Conservation (phyloP, 2,888 invertebrate species). For the Sphaerophoria rueppellii region DNA sequence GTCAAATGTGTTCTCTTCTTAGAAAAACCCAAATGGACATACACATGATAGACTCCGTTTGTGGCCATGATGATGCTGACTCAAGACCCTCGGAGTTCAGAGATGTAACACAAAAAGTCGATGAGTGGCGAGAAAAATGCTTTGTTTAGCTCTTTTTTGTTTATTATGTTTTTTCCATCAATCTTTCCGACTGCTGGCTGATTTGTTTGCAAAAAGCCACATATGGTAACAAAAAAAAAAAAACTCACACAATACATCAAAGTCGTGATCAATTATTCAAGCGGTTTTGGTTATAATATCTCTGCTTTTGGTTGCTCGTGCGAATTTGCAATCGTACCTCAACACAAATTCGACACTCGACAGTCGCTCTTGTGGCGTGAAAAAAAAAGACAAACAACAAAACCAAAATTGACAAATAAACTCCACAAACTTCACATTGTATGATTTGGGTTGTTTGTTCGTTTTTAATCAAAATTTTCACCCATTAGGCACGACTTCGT, state of each 20-base stretch:
- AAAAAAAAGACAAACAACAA: background rate
- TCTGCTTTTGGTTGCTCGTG: slow-evolving; percentile 55
- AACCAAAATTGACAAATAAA: slow-evolving; percentile 29
- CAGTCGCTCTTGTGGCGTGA: background rate
- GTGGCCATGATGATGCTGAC: slow-evolving; percentile 42
- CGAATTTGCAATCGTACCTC: slow-evolving; percentile 60
- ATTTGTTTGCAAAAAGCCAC: slow-evolving; percentile 59
- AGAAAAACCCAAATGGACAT: slow-evolving; percentile 30
- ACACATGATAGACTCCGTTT: background rate
- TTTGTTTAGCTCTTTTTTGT: slow-evolving; percentile 16
- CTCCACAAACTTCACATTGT: slow-evolving; percentile 27
- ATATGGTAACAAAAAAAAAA: slow-evolving; percentile 48
- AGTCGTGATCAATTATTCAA: slow-evolving; percentile 74
- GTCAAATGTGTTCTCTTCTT: slow-evolving; percentile 57
- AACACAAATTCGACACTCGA: background rate
- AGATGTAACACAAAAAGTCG: slow-evolving; percentile 13
- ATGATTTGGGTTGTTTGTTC: slow-evolving; percentile 24
- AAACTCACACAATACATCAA: slow-evolving; percentile 61
- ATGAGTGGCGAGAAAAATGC: slow-evolving; percentile 29
- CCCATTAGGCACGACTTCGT: slow-evolving; percentile 69
- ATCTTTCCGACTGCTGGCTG: slow-evolving; percentile 18
- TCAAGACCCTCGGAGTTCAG: slow-evolving; percentile 10
- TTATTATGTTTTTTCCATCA: slow-evolving; percentile 19
- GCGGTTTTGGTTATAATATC: slow-evolving; percentile 64
- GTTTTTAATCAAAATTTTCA: slow-evolving; percentile 64